Evolutionary conservation across 2,797 vertebrate species (phyloP), one percentile per base, ranked within the genome.

Genomic region (Hoplostethus atlanticus): DNA sequence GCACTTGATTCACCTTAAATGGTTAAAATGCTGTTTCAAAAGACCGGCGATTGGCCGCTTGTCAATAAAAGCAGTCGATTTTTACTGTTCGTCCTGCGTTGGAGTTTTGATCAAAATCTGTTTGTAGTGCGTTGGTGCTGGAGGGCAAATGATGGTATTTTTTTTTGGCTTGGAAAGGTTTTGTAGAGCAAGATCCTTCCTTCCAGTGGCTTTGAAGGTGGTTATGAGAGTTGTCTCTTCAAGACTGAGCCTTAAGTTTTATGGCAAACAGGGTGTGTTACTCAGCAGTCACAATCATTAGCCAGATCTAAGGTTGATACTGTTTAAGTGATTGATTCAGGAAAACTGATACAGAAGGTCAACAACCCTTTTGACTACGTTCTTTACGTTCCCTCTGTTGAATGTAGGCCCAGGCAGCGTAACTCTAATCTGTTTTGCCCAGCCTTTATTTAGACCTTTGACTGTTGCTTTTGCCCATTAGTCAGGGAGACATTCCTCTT

Each of bases 311-410:
- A 30, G 79, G 80, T 80, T 87, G 87, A 91, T 86, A 77, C 76
- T 3, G 66, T 73, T 84, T 71, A 85, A 85, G 85, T 83, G 90
- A 92, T 87, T 88, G 89, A 91, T 79, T 91, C 85, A 83, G 84
- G 86, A 81, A 89, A 89, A 76, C 83, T 84, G 85, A 89, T 91
- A 85, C 48, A 86, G 83, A 86, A 84, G 72, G 91, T 93, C 87
- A 90, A 89, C 86, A 87, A 85, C 68, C 72, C 56, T 84, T 81
- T 89, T 21, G 80, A 89, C 76, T 60, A 72, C 66, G 65, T 72
- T 89, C 87, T 90, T 92, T 84, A 77, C 69, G 77, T 86, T 89
- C 86, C 63, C 82, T 87, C 78, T 77, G 81, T 79, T 25, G 75
- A 85, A 64, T 63, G 74, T 58, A 67, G 61, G 57, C 64, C 63